These are phyloP conservation scores for Eulithis prunata DNA, from an alignment of 2,888 invertebrate genomes.

Conservation along the genomic window DNA sequence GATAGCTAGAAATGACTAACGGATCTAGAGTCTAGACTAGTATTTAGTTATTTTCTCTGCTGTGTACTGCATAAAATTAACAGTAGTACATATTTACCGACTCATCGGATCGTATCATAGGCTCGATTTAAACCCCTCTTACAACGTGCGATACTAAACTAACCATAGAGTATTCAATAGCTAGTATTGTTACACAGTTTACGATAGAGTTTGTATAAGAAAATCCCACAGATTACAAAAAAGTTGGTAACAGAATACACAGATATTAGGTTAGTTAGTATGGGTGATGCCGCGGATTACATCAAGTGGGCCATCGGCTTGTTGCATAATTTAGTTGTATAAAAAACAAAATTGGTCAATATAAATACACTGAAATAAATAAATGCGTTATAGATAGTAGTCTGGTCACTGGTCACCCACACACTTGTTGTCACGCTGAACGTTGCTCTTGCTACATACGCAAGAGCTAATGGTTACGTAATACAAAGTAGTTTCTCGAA, in stretches of 20 bases:
- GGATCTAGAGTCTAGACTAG: background rate
- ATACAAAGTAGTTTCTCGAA: too few species aligned
- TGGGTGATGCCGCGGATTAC: background rate
- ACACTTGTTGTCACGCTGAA: too few species aligned
- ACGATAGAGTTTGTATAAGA: background rate
- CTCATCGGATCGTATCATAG: constrained; percentile 26
- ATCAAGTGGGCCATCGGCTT: constrained; percentile 43
- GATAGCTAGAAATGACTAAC: background rate
- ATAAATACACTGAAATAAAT: too few species aligned
- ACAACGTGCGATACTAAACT: constrained; percentile 33
- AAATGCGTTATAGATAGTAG: too few species aligned
- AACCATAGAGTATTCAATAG: constrained; percentile 11
- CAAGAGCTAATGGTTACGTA: too few species aligned
- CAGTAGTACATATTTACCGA: constrained; percentile 23
- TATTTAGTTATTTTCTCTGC: constrained; percentile 3
- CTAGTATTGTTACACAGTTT: constrained; percentile 7
- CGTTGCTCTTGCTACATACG: too few species aligned
- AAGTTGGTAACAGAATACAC: constrained; percentile 8
- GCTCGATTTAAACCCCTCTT: constrained; percentile 34
- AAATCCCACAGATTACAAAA: background rate
- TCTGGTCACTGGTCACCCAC: too few species aligned
- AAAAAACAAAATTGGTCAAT: too few species aligned
- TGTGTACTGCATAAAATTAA: constrained; percentile 9
- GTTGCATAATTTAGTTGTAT: constrained; percentile 68
- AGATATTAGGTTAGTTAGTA: constrained; percentile 38